Conservation (phyloP, 2,797 vertebrate genomes). For the Oryzias dopingdopingensis region DNA sequence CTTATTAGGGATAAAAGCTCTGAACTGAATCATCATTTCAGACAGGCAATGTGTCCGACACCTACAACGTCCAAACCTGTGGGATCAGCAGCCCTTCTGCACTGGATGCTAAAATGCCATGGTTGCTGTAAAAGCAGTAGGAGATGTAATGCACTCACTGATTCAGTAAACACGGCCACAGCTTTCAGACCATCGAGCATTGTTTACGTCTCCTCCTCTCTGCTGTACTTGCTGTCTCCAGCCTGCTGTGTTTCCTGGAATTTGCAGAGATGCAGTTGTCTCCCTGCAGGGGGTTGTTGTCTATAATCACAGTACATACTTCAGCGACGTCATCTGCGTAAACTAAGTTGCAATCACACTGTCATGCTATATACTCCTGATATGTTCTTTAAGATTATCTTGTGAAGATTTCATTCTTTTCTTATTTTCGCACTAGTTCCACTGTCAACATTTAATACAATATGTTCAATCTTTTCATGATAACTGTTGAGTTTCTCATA, state of each 20-base stretch:
- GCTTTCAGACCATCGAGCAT: constrained; percentile 52
- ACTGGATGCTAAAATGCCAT: constrained; percentile 57
- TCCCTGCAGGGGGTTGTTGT: constrained; percentile 46
- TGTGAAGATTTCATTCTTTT: too few species aligned
- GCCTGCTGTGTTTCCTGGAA: constrained; percentile 61
- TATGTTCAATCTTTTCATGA: too few species aligned
- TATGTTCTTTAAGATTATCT: background rate
- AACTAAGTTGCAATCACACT: constrained; percentile 19
- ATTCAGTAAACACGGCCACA: constrained; percentile 63
- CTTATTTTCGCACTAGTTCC: too few species aligned
- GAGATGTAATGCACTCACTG: constrained; percentile 63
- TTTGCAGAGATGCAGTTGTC: constrained; percentile 64
- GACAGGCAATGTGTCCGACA: constrained; percentile 67
- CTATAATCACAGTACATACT: constrained; percentile 63
- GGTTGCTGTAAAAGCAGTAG: constrained; percentile 44
- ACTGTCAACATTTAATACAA: too few species aligned
- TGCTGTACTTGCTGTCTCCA: constrained; percentile 62
- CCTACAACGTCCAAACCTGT: constrained; percentile 73
- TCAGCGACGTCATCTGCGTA: constrained; percentile 36
- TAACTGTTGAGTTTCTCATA: too few species aligned
- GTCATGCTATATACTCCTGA: constrained; percentile 22
- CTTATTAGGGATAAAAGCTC: constrained; percentile 30
- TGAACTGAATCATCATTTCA: constrained; percentile 65
- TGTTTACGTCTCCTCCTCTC: constrained; percentile 63
- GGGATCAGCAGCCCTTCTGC: constrained; percentile 57